phyloP scores from a whole-genome alignment of 2,888 invertebrate species.

The Taphrorychus bicolor region DNA sequence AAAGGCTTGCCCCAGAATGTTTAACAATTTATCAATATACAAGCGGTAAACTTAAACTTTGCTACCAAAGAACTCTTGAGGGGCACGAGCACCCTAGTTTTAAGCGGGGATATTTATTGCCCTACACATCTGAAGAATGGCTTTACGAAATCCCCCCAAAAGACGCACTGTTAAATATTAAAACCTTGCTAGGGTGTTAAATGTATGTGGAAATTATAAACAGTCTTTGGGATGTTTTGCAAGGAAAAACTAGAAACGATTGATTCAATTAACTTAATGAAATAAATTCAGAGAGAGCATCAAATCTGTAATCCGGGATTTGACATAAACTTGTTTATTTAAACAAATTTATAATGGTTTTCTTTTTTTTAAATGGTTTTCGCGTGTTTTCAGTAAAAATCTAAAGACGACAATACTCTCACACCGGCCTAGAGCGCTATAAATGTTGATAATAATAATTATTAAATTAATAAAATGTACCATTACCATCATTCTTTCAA shows the following conservation, averaged over 20 bases:
- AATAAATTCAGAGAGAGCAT: no score
- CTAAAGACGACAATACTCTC: no score
- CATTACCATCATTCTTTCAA: no score
- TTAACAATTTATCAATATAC: conserved; percentile 27
- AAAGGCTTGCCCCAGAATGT: conserved; percentile 7
- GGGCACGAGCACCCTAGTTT: conserved; percentile 16
- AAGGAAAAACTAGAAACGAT: no score
- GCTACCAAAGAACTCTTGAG: conserved; percentile 13
- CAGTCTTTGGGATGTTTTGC: not conserved
- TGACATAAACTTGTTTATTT: no score
- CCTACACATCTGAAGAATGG: conserved; percentile 17
- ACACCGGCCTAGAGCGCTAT: no score
- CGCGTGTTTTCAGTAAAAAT: no score
- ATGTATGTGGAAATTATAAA: not conserved
- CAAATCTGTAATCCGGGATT: no score
- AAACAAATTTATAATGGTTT: no score
- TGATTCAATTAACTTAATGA: no score
- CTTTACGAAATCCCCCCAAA: conserved; percentile 10
- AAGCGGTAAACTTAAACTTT: conserved; percentile 19
- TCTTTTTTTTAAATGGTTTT: conserved; percentile 14
- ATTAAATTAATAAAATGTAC: no score
- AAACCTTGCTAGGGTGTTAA: not conserved
- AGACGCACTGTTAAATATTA: conserved; percentile 4
- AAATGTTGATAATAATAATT: no score
- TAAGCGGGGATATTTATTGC: conserved; percentile 22